Evolutionary conservation across 1,140 invertebrate species (phyloP), one percentile per base, ranked within the genome.

Genomic region (Drosophila saltans): DNA sequence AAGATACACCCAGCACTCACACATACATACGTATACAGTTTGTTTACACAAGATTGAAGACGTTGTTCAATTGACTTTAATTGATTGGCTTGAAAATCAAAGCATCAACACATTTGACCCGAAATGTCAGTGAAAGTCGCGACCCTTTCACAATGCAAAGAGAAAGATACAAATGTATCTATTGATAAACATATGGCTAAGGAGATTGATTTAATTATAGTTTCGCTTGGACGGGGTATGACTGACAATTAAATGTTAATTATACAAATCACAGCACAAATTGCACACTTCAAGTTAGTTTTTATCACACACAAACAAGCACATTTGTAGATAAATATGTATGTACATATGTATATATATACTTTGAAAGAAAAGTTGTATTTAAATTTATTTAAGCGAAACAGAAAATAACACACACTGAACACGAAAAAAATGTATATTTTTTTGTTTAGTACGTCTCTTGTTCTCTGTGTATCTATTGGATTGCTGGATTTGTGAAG

Each of bases 381-480:
- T 79, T 76, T 63, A 66, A 69, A 79, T 85, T 81, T 75, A 66
- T 82, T 86, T 68, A 71, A 78, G 56, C 33, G 16, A 36, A 36
- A 36, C 33, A 36, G 3, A 36, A 36, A 36, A 78, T 73, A 68
- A 78, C 59, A 79, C 71, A 73, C 77, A 69, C 71, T 66, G 65
- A 59, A 69, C 70, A 70, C 78, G 63, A 79, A 70, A 84, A 88
- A 88, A 82, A 66, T 45, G 10, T 78, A 45, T 52, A 26, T 52
- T 52, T 48, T 64, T 59, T 67, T 59, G 59, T 86, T 83, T 76
- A 71, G 66, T 78, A 69, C 68, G 52, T 85, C 66, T 69, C 62
- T 70, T 62, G 79, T 76, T 86, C 77, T 78, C 82, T 91, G 81
- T 91, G 90, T 90, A 90, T 91, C 90, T 91, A 90, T 91, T 80